Evolutionary conservation across 2,797 vertebrate species (phyloP).

Genomic region (Euphonia xanthogaster): DNA sequence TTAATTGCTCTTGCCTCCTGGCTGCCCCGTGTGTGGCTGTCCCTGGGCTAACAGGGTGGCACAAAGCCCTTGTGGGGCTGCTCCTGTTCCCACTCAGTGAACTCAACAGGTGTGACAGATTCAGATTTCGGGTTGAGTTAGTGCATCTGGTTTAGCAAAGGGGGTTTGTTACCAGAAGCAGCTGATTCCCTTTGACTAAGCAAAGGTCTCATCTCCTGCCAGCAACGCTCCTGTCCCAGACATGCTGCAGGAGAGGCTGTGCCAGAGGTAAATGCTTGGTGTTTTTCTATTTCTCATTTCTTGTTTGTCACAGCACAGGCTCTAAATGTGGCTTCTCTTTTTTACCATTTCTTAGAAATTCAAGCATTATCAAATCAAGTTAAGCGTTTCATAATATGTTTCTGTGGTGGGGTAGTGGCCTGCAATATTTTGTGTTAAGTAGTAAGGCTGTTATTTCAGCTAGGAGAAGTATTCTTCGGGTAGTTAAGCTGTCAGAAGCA

Average conservation of each 20-base stretch:
- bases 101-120: neutral
- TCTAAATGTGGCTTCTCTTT: neutral
- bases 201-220: neutral
- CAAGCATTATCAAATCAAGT: constrained; percentile 26
- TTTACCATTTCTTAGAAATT: neutral
- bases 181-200: neutral
- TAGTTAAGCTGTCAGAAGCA: constrained; percentile 20
- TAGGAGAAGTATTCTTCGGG: neutral
- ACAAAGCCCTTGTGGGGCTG: neutral
- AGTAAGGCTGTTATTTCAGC: constrained; percentile 38
- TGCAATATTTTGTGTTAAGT: constrained; percentile 3
- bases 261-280: neutral
- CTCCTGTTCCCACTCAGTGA: neutral
- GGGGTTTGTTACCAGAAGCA: neutral
- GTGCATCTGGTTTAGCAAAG: neutral
- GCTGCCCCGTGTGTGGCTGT: fast-evolving
- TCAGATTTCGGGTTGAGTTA: neutral
- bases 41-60: neutral
- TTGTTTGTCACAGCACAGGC: neutral
- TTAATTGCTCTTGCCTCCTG: neutral
- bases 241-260: fast-evolving
- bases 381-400: neutral
- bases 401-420: neutral
- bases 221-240: neutral
- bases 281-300: neutral